Conservation (phyloP, 2,797 vertebrate species). For the Crossoptilon crossoptilon region DNA sequence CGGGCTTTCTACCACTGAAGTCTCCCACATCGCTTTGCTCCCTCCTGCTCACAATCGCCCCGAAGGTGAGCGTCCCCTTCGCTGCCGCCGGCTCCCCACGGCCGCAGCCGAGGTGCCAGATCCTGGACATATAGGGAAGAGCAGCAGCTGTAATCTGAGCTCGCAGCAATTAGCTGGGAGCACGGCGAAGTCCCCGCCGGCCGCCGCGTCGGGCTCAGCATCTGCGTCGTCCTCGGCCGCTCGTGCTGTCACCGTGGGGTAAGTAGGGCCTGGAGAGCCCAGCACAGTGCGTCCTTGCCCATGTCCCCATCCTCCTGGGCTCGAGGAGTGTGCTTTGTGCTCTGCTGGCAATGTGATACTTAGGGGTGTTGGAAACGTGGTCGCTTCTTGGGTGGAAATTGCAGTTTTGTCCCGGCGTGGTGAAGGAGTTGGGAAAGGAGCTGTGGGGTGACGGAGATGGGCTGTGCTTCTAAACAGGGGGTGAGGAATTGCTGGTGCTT, state of each 20-base stretch:
- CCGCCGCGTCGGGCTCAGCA: neutral
- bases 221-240: neutral
- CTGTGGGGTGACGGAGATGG: accelerated
- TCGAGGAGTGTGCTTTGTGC: neutral
- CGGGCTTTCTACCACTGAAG: neutral
- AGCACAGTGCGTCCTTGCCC: neutral
- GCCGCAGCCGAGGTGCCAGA: neutral
- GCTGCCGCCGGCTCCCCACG: neutral
- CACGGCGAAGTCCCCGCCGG: neutral
- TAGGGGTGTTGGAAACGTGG: accelerated
- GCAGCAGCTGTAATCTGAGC: constrained; percentile 53
- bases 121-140: constrained; percentile 62
- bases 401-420: accelerated
- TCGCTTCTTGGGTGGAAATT: neutral
- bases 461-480: accelerated
- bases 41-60: neutral
- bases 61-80: neutral
- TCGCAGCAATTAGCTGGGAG: neutral
- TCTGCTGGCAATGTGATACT: accelerated
- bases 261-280: neutral
- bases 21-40: accelerated
- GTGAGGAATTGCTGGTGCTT: neutral
- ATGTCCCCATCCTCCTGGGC: neutral
- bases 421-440: neutral
- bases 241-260: neutral